These are phyloP conservation scores for Amphipyra berbera DNA, from an alignment of 2,888 invertebrate genomes.

Conservation along the genomic window DNA sequence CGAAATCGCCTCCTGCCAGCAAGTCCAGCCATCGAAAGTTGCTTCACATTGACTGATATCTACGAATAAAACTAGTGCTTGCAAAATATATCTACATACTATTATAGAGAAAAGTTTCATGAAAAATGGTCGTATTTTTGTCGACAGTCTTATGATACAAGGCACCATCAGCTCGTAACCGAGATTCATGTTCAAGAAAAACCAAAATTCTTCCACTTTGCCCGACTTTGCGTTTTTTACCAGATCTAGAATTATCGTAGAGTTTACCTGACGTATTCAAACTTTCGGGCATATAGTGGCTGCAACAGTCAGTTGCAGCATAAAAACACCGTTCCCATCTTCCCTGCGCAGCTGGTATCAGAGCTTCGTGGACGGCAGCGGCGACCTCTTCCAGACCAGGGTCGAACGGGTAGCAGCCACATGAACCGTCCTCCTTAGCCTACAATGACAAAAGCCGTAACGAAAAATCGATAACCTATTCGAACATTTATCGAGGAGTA, in stretches of 20 bases:
- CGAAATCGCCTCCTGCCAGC: slow-evolving; percentile 85
- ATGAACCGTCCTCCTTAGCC: slow-evolving; percentile 82
- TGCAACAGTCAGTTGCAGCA: slow-evolving; percentile 81
- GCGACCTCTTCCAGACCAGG: slow-evolving; percentile 79
- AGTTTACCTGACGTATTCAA: slow-evolving; percentile 58
- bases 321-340: slow-evolving; percentile 84
- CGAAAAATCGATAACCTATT: no score
- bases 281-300: slow-evolving; percentile 72
- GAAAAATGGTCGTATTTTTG: no score
- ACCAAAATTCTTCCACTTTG: no score
- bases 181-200: no score
- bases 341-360: slow-evolving; percentile 77
- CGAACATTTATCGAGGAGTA: no score
- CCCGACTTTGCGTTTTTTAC: no score
- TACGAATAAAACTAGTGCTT: no score
- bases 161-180: no score
- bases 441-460: slow-evolving; percentile 41
- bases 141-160: no score
- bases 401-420: slow-evolving; percentile 85
- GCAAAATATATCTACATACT: not conserved
- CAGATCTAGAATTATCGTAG: not conserved
- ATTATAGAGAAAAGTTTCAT: no score
- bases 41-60: slow-evolving; percentile 80
- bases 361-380: slow-evolving; percentile 69
- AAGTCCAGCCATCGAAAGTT: slow-evolving; percentile 92